Evolutionary conservation across 2,888 invertebrate genomes (phyloP), one percentile per base, ranked within the genome.

Genomic region (Mamestra brassicae): DNA sequence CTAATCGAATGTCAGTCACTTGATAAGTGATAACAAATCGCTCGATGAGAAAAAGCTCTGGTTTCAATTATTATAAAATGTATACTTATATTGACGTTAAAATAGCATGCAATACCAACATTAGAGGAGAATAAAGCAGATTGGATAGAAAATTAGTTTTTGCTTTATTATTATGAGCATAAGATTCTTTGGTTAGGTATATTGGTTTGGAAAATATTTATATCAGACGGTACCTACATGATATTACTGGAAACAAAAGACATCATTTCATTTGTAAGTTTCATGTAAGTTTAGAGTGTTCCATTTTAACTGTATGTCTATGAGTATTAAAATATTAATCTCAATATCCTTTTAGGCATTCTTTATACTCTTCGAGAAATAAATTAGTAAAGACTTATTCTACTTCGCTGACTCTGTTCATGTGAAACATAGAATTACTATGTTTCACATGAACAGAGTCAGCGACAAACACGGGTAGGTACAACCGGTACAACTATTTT

Each of bases 91-190:
- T 69, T 78, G 55, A 78, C 83, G 65, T 54, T 78, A 67, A 78
- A 78, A 79, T 79, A 61, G 57, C 79, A 83, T 79, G 83, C 83
- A 71, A 83, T 74, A 64, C 17, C 38, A 66, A 69, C 83, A 81
- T 83, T 83, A 83, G 69, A 80, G 42, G 54, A 66, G 70, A 60
- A 61, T 74, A 67, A 67, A 66, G 60, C 55, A 61, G 66, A 79
- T 74, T 79, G 60, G 38, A 61, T 71, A 79, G 70, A 58, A 83
- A 83, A 82, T 72, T 70, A 70, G 66, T 60, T 83, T 74, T 70
- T 10, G 47, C 55, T 70, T 50, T 69, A 60, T 50, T 61, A 66
- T 73, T 60, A 64, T n/a, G 34, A 57, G 17, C 52, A 55, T 64
- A 63, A 17, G 11, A 47, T 54, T 64, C 0, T 66, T 47, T 36